Evolutionary conservation across 2,113 vertebrate species (phyloP), one percentile per base, ranked within the genome.

Genomic region (Helogale parvula): DNA sequence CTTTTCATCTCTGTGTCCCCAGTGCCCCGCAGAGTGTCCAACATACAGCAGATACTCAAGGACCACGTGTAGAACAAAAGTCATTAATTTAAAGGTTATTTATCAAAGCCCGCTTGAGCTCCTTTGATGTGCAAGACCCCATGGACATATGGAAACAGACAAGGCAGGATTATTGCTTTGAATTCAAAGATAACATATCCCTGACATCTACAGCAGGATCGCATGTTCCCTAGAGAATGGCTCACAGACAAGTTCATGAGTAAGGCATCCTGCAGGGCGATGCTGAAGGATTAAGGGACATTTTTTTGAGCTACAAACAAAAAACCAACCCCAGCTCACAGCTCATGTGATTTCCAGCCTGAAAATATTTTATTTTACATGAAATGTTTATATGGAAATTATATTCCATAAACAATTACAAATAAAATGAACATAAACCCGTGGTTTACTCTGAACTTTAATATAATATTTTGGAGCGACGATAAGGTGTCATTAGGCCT

Each of bases 1-100:
- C 23, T 74, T n/a, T 57, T 83, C n/a, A 38, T 2, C 13, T 54
- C 38, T 60, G 35, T 63, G 29, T 63, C 27, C 16, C 21, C 45
- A 33, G 54, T n/a, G 9, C 14, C 8, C 0, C 29, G 31, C 35
- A 31, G 19, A 52, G 69, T 21, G 2, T 23, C 31, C 6, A 4
- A 7, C 25, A 9, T 27, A 4, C 4, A 2, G 2, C 19, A 31
- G 8, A 6, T 16, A 13, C 16, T 45, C 66, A 10, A 4, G 35
- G 15, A 88, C 27, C 8, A 27, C 0, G 3, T 80, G 25, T 5
- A 38, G 29, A 50, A 29, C 14, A 57, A 80, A 79, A 33, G 12
- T 86, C 57, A 31, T 38, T 50, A 69, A 66, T 11, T 69, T 88
- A 31, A 52, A 45, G 3, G 72, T 19, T 31, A 17, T 25, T 80